Base-by-base conservation (phyloP, 2,113 vertebrate genomes). In the Brachirus orientalis region DNA sequence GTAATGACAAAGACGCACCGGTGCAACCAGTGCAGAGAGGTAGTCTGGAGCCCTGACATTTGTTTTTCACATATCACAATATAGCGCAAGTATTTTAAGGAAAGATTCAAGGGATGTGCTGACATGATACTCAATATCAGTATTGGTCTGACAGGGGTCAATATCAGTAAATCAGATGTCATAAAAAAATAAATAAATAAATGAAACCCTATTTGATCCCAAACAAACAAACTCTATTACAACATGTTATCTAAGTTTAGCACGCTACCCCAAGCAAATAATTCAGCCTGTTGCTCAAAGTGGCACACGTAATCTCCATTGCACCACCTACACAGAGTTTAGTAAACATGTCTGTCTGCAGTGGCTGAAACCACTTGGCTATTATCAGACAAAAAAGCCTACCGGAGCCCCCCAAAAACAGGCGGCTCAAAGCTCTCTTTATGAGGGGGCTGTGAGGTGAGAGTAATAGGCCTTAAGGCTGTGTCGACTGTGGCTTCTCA, bases 401-500 rank as follows among this genome's bases (percentile, higher is more conserved):
- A 86, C 87, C 85, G 86, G 87, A 89, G 86, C 73, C 87, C 78
- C 75, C 54, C 77, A 66, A 79, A 54, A 86, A 86, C 79, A 72
- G 76, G 65, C 75, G 0, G 72, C 69, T 89, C 84, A 91, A 92
- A 91, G 85, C 79, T 43, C 36, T 70, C 77, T 87, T 92, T 91
- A 91, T 92, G 69, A 76, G 74, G 57, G 82, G 66, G 85, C 83
- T 87, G 81, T 90, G 90, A 91, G 82, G 86, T 91, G 90, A 92
- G 88, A 92, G 91, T 92, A 93, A 93, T 92, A 51, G 79, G 77
- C 88, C 82, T 89, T 85, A 91, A 92, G 88, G 85, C 79, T 60
- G 75, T 48, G 80, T 58, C 53, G 53, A 79, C 80, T 53, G 50
- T 82, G 87, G 88, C 90, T 91, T 90, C 86, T 92, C 88, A 90